Evolutionary conservation across 2,797 vertebrate genomes (phyloP).

Genomic region (Acanthiza pusilla): DNA sequence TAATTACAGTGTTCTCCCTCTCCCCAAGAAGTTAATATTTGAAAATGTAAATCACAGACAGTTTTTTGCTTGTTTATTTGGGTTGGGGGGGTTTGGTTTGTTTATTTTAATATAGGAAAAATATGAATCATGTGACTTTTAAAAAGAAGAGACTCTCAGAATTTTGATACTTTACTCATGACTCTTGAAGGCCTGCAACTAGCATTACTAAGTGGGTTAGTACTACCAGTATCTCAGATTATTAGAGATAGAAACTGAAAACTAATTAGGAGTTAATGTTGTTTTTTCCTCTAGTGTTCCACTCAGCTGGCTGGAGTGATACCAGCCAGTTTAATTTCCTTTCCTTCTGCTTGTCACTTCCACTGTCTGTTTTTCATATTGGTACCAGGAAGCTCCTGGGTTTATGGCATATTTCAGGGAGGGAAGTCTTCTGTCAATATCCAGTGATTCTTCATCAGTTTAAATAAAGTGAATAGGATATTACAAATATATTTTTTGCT

Average conservation of each 20-base stretch:
- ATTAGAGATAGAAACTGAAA: constrained; percentile 9
- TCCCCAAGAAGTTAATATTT: background rate
- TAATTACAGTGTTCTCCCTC: background rate
- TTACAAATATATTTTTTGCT: background rate
- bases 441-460: background rate
- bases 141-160: background rate
- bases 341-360: background rate
- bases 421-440: background rate
- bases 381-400: background rate
- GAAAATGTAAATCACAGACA: background rate
- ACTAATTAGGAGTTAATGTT: constrained; percentile 32
- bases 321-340: constrained; percentile 44
- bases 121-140: background rate
- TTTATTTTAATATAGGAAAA: background rate
- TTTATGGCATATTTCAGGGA: background rate
- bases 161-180: background rate
- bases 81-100: background rate
- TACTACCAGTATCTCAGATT: constrained; percentile 8
- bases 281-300: background rate
- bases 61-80: background rate
- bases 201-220: constrained; percentile 19
- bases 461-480: background rate
- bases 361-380: constrained; percentile 4
- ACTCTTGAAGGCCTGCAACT: background rate
- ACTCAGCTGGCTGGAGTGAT: constrained; percentile 22